These are phyloP conservation scores for Campylomormyrus tamandua DNA, from an alignment of 2,113 vertebrate species.

Conservation along the genomic window DNA sequence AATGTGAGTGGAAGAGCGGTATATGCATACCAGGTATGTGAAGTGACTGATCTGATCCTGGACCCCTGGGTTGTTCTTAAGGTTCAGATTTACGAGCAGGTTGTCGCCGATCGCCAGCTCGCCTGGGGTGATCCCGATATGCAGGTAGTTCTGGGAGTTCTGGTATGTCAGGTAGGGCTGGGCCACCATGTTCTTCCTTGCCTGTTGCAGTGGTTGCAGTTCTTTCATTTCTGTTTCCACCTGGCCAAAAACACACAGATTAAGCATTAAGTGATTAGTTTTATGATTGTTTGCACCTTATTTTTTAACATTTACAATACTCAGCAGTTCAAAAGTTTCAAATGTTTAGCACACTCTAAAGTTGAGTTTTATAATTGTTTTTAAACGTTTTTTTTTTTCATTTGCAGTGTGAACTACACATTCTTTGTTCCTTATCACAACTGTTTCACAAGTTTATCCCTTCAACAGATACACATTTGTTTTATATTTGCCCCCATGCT, in stretches of 20 bases:
- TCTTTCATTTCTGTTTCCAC: constrained; percentile 39
- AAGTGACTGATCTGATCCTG: constrained; percentile 39
- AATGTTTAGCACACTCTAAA: no score
- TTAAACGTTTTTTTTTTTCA: no score
- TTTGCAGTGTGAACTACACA: no score
- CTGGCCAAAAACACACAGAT: constrained; percentile 37
- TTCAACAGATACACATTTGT: no score
- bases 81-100: constrained; percentile 46
- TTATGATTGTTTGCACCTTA: no score
- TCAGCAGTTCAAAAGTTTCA: no score
- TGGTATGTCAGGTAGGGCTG: constrained; percentile 40
- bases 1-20: neutral
- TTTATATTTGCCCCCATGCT: no score
- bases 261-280: no score
- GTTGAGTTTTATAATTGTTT: no score
- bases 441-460: no score
- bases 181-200: constrained; percentile 45
- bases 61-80: neutral
- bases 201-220: constrained; percentile 32
- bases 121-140: constrained; percentile 46
- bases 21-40: constrained; percentile 59
- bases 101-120: constrained; percentile 32
- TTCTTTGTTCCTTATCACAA: no score
- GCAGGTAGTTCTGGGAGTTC: constrained; percentile 51
- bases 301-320: no score